These are phyloP conservation scores for Tetranychus cinnabarinus DNA, from an alignment of 1,140 invertebrate species.

Conservation along the genomic window DNA sequence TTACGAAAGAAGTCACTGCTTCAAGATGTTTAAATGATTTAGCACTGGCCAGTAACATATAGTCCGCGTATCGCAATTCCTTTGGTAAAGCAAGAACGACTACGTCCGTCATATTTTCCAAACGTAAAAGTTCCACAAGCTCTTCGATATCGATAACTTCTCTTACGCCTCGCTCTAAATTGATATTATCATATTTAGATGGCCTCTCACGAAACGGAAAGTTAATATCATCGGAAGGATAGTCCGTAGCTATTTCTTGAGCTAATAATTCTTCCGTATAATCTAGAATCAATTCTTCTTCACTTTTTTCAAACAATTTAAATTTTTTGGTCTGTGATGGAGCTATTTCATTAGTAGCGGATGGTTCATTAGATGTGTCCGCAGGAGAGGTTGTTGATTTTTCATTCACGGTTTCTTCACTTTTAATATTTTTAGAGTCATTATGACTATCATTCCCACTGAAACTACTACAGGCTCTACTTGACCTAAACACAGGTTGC, in stretches of 20 bases:
- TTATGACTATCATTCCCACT: no score
- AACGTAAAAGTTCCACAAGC: constrained; percentile 42
- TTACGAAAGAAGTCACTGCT: constrained; percentile 47
- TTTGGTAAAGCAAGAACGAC: constrained; percentile 50
- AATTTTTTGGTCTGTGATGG: background rate
- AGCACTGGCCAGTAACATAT: constrained; percentile 50
- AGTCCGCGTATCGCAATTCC: constrained; percentile 50
- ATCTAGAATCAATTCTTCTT: background rate
- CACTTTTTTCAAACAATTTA: background rate
- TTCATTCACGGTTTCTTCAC: no score
- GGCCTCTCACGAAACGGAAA: background rate
- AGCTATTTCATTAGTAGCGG: background rate
- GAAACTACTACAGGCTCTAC: no score
- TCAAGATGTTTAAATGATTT: constrained; percentile 44
- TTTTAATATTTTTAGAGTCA: no score
- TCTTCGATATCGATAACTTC: constrained; percentile 72
- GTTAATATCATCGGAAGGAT: background rate
- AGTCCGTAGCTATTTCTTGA: background rate
- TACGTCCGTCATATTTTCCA: constrained; percentile 52
- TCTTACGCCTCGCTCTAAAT: constrained; percentile 30
- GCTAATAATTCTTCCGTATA: background rate
- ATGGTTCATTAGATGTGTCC: no score
- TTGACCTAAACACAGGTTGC: no score
- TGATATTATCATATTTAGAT: background rate
- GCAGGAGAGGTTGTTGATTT: no score